Evolutionary conservation across 2,113 vertebrate species (phyloP), one percentile per base, ranked within the genome.

Genomic region (Ancistrus triradiatus): DNA sequence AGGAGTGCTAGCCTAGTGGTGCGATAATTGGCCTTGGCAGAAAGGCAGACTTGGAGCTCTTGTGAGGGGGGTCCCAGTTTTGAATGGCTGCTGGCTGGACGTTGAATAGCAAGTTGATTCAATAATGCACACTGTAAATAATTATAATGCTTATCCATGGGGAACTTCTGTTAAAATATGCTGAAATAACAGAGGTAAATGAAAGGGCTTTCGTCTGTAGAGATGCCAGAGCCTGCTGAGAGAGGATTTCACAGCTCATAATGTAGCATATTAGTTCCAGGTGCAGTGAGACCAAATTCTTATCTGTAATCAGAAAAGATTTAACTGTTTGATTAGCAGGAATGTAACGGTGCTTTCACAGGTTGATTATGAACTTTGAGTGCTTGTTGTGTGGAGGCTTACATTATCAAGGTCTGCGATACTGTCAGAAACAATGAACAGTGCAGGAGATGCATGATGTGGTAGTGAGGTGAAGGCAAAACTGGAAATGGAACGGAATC

Each of bases 111-210:
- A 38, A 59, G 21, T 58, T 68, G 70, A 75, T 74, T 70, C 72
- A 69, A 64, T 49, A 48, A 40, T 65, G 66, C 58, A 63, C 48
- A 62, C 59, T 22, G 56, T 79, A 75, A 74, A 76, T 77, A 80
- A 70, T 57, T 64, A 56, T 49, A 37, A 71, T 63, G 74, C 44
- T 47, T 35, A 53, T 69, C 68, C 55, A 17, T 51, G 60, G 67
- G 72, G 76, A n/a, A 77, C 75, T 76, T 63, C 49, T 61, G 69
- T 66, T 78, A 75, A 76, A 82, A 77, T 76, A 75, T 71, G 62
- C 75, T 69, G 68, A 68, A 66, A 69, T 38, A 72, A 64, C 62
- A 67, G 65, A 70, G 56, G 63, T 70, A 18, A 52, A 58, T 60
- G 51, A 72, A 68, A 38, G 64, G 59, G 59, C 57, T 42, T 59